Percentiles rank a stretch among this genome's conserved stretches.
Evolutionary conservation across 2,888 invertebrate species (phyloP).

Genomic region (Clivina fossor): DNA sequence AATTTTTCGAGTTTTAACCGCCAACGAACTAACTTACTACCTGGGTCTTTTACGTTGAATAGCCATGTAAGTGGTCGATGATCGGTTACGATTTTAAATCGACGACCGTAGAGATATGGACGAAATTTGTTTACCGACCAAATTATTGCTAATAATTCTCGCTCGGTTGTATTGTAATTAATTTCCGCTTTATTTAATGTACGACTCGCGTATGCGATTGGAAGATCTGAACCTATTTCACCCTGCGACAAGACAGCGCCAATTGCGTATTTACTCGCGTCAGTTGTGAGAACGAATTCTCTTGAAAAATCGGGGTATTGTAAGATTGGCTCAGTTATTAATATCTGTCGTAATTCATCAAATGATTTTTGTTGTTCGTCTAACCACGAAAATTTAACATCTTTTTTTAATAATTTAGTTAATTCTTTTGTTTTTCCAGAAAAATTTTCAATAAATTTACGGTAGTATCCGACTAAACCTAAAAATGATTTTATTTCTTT

Average conservation of each 20-base stretch:
- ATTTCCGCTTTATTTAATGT: conserved; percentile 43
- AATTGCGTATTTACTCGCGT: conserved; percentile 44
- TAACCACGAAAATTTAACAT: conserved; percentile 27
- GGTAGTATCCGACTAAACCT: conserved; percentile 44
- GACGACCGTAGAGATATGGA: conserved; percentile 44
- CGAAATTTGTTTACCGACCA: conserved; percentile 44
- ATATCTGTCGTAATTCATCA: conserved; percentile 11
- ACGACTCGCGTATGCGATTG: conserved; percentile 45
- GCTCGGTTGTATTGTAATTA: conserved; percentile 43
- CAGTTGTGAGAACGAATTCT: conserved; percentile 42
- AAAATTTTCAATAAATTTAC: conserved; percentile 43
- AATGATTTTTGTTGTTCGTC: conserved; percentile 14
- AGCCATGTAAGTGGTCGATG: conserved; percentile 43
- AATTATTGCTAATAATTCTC: conserved; percentile 45
- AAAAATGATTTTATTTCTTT: conserved; percentile 46
- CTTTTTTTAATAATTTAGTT: conserved; percentile 42
- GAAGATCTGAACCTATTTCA: conserved; percentile 44
- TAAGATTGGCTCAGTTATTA: conserved; percentile 22
- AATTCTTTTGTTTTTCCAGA: conserved; percentile 44
- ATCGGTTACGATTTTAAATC: conserved; percentile 44
- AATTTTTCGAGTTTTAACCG: conserved; percentile 43
- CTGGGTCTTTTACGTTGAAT: conserved; percentile 41
- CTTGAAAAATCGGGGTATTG: conserved; percentile 37
- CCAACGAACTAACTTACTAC: conserved; percentile 42
- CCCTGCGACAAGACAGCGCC: conserved; percentile 44